Evolutionary conservation across 2,797 vertebrate species (phyloP).

Genomic region (Scomberomorus guttatus): DNA sequence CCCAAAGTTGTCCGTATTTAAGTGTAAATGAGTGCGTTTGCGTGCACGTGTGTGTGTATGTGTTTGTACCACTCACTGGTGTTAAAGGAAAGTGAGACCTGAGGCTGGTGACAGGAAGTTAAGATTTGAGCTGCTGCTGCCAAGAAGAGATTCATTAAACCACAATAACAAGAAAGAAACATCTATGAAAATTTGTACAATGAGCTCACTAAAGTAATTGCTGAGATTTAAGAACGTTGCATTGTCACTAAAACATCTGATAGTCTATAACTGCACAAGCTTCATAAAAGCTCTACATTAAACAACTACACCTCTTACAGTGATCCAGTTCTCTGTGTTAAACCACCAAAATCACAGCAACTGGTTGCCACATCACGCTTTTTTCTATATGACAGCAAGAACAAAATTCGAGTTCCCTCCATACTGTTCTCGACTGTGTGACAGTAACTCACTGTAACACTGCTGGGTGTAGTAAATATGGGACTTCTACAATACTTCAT

Average conservation of each 20-base stretch:
- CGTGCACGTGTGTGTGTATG: no score
- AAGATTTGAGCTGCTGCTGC: not conserved
- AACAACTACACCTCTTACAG: no score
- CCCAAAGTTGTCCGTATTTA: conserved; percentile 9
- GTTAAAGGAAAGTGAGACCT: not conserved
- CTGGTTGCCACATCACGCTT: no score
- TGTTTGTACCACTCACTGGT: not conserved
- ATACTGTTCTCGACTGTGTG: not conserved
- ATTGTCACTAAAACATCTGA: not conserved
- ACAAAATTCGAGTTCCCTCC: not conserved
- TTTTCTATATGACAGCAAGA: no score
- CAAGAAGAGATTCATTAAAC: not conserved
- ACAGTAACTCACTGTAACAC: conserved; percentile 5
- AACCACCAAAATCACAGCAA: no score
- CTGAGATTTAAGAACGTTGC: not conserved
- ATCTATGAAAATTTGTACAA: not conserved
- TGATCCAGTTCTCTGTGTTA: no score
- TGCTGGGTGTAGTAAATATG: not conserved
- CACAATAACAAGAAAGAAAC: not conserved
- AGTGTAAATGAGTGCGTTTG: not conserved
- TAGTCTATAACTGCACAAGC: no score
- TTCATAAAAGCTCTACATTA: no score
- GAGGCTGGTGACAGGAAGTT: not conserved
- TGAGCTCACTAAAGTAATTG: not conserved
- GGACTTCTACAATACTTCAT: conserved; percentile 3